These are phyloP conservation scores for Halesus radiatus DNA, from an alignment of 1,140 invertebrate genomes.

Conservation along the genomic window DNA sequence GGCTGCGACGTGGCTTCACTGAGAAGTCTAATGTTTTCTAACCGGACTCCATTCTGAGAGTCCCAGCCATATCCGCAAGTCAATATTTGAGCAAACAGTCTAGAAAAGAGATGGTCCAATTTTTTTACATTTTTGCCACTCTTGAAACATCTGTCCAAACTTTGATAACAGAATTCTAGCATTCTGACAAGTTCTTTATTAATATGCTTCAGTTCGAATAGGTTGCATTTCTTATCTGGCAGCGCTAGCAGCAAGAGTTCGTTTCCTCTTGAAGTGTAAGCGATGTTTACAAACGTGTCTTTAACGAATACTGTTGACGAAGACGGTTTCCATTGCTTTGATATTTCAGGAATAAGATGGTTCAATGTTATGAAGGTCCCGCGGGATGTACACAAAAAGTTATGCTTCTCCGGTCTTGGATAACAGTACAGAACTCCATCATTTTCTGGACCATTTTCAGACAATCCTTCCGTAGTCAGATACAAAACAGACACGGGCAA, in stretches of 20 bases:
- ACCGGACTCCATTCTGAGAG: constrained; percentile 43
- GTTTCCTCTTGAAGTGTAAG: constrained; percentile 70
- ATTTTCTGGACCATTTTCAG: constrained; percentile 74
- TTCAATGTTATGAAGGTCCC: constrained; percentile 79
- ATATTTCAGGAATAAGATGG: constrained; percentile 76
- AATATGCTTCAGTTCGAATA: constrained; percentile 68
- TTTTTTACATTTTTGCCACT: constrained; percentile 61
- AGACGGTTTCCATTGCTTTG: constrained; percentile 70
- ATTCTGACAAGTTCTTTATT: constrained; percentile 67
- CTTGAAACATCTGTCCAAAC: constrained; percentile 69
- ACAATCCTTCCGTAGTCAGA: constrained; percentile 73
- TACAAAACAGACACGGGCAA: constrained; percentile 75
- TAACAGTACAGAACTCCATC: constrained; percentile 78
- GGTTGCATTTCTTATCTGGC: constrained; percentile 67
- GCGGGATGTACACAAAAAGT: constrained; percentile 72
- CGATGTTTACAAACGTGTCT: constrained; percentile 71
- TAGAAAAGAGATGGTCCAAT: constrained; percentile 72
- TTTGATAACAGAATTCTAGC: constrained; percentile 70
- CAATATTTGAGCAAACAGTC: constrained; percentile 68
- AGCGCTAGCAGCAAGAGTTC: constrained; percentile 71
- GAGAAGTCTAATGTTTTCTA: constrained; percentile 58
- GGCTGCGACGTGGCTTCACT: constrained; percentile 55
- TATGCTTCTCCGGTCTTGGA: constrained; percentile 74
- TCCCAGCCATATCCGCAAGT: constrained; percentile 58
- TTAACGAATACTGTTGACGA: constrained; percentile 72